phyloP scores from a whole-genome alignment of 2,113 vertebrate species.

The Marmota flaviventris region DNA sequence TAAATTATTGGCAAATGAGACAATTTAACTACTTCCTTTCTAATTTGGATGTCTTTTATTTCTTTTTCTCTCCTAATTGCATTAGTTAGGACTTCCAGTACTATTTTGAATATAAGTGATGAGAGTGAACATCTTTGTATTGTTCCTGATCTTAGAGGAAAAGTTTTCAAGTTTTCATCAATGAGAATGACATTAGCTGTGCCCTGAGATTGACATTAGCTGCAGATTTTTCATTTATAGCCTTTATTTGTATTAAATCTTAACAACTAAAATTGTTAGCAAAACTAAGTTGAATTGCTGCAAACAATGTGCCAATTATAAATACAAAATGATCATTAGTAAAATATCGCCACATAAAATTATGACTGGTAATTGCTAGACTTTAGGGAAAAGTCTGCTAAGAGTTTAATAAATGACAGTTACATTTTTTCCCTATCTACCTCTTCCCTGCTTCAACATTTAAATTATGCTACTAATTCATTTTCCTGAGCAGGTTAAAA shows the following conservation, averaged over 20 bases:
- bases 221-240: neutral
- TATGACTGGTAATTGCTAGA: neutral
- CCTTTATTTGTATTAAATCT: slow-evolving; percentile 2
- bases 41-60: neutral
- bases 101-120: neutral
- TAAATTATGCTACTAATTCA: neutral
- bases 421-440: neutral
- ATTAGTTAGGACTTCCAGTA: neutral
- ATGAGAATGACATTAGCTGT: neutral
- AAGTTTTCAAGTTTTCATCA: neutral
- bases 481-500: slow-evolving; percentile 44
- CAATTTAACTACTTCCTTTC: neutral
- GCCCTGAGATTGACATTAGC: neutral
- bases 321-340: slow-evolving; percentile 38
- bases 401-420: neutral
- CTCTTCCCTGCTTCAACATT: neutral
- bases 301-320: neutral
- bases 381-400: neutral
- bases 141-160: neutral
- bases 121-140: neutral
- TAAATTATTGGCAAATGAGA: neutral
- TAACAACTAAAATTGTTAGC: neutral
- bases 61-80: neutral
- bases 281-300: neutral
- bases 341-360: neutral